Conservation (phyloP, 2,888 invertebrate species). For the Carcina quercana region DNA sequence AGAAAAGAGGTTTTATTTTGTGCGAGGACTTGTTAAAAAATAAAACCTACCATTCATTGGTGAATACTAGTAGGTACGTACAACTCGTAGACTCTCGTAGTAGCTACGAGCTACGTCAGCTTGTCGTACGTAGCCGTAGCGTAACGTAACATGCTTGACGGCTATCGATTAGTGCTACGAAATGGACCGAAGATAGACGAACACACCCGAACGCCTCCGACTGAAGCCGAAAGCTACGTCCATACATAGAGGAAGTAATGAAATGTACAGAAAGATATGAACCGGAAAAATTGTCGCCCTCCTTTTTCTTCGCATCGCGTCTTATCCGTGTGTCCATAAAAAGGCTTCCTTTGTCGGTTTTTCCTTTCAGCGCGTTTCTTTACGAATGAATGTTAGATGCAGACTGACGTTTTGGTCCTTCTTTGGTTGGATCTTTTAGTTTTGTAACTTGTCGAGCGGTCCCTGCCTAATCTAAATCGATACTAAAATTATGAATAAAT, state of each 20-base stretch:
- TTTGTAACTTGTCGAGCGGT: constrained; percentile 4
- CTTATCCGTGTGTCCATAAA: constrained; percentile 47
- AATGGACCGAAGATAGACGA: constrained; percentile 41
- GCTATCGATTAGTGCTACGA: constrained; percentile 60
- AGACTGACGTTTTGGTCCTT: constrained; percentile 27
- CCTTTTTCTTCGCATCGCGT: constrained; percentile 60
- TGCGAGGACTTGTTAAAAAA: too few relatives aligned
- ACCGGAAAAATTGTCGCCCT: constrained; percentile 70
- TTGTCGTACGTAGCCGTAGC: constrained; percentile 33
- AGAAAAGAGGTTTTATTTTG: too few relatives aligned
- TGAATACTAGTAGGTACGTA: too few relatives aligned
- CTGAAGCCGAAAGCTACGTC: constrained; percentile 37
- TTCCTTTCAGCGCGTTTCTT: constrained; percentile 45
- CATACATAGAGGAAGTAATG: constrained; percentile 71
- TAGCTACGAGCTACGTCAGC: too few relatives aligned
- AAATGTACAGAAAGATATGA: constrained; percentile 72
- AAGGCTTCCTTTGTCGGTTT: constrained; percentile 51
- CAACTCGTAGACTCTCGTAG: constrained; percentile 57
- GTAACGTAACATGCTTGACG: constrained; percentile 41
- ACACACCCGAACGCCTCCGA: constrained; percentile 38
- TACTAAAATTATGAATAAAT: too few relatives aligned
- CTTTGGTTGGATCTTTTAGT: constrained; percentile 1
- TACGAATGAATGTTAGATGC: constrained; percentile 42
- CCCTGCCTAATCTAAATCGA: background rate
- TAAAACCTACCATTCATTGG: too few relatives aligned